Percentiles rank a stretch among this genome's conserved stretches.
phyloP scores from a whole-genome alignment of 2,888 invertebrate genomes.

The Seladonia tumulorum region DNA sequence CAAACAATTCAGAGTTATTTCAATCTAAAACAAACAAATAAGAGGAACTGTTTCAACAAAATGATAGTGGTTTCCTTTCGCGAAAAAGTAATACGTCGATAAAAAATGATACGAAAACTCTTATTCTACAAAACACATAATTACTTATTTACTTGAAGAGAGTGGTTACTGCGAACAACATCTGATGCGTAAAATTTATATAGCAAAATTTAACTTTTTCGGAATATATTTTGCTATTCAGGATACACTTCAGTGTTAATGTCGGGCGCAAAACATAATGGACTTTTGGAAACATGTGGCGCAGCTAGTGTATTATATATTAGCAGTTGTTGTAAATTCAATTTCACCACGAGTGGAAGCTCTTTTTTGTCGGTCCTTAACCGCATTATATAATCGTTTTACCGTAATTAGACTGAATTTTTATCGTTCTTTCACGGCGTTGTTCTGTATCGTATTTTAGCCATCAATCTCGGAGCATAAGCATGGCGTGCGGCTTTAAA shows the following conservation, averaged over 20 bases:
- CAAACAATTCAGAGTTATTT: neutral
- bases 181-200: neutral
- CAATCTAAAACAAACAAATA: neutral
- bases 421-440: neutral
- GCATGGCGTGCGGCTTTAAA: neutral
- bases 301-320: neutral
- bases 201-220: neutral
- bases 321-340: constrained; percentile 2
- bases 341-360: neutral
- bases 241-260: neutral
- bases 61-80: too few species aligned
- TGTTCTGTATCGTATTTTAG: neutral
- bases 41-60: neutral
- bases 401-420: neutral
- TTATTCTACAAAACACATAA: neutral
- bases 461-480: neutral
- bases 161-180: neutral
- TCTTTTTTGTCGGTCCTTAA: neutral
- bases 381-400: neutral
- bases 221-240: neutral
- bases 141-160: too few species aligned
- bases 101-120: neutral
- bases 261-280: neutral
- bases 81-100: neutral
- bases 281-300: constrained; percentile 15